Percentiles rank a stretch among this genome's conserved stretches.
Conservation (phyloP, 2,797 vertebrate genomes). For the Rhinoraja longicauda region DNA sequence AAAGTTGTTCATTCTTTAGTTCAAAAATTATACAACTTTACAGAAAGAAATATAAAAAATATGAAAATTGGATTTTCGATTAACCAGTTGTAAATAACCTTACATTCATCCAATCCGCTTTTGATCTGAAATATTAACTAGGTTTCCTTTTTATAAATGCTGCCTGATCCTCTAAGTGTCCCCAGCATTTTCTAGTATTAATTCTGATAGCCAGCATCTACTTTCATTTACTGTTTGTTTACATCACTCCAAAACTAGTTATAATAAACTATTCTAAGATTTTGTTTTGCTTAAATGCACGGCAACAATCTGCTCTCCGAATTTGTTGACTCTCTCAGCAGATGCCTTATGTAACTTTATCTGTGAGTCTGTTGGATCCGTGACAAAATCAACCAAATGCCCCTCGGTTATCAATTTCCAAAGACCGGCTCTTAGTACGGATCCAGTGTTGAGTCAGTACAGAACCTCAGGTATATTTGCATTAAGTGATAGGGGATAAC, state of each 20-base stretch:
- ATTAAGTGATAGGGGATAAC: background rate
- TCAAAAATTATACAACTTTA: constrained; percentile 26
- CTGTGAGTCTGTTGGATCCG: background rate
- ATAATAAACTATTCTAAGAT: background rate
- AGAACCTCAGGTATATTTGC: background rate
- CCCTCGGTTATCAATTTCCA: background rate
- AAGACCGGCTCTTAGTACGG: background rate
- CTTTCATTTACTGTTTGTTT: too few species aligned
- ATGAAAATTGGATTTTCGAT: background rate
- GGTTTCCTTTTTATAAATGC: too few species aligned
- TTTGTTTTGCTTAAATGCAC: background rate
- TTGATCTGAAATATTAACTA: too few species aligned
- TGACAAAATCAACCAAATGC: background rate
- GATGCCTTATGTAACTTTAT: background rate
- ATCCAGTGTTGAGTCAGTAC: background rate
- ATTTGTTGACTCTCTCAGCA: background rate
- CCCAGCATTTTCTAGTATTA: too few species aligned
- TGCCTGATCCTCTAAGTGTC: too few species aligned
- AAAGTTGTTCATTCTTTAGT: constrained; percentile 10
- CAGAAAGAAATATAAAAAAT: background rate
- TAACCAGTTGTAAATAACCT: background rate
- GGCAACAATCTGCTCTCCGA: background rate
- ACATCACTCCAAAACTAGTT: background rate
- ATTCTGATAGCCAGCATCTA: too few species aligned
- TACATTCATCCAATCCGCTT: background rate